phyloP scores from a whole-genome alignment of 2,113 vertebrate genomes.

The Callionymus lyra region DNA sequence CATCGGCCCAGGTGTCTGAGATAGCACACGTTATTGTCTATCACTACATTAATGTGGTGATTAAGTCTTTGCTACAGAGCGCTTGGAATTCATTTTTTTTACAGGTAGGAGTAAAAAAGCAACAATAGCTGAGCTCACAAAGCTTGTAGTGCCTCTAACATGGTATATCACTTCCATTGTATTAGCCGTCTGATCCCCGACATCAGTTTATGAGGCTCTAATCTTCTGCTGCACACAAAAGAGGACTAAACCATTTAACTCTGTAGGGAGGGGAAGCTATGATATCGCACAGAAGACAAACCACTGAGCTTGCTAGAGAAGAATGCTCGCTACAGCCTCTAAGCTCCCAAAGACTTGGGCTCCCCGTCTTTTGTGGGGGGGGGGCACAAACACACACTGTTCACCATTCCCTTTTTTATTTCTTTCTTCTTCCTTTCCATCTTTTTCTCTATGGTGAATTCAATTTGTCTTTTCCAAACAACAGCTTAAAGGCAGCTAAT shows the following conservation, averaged over 20 bases:
- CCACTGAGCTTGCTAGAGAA: constrained; percentile 27
- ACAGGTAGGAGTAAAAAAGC: no score
- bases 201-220: constrained; percentile 67
- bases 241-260: constrained; percentile 58
- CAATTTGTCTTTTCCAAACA: constrained; percentile 63
- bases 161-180: constrained; percentile 59
- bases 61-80: constrained; percentile 28
- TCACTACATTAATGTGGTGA: constrained; percentile 7
- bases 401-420: constrained; percentile 38
- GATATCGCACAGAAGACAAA: constrained; percentile 38
- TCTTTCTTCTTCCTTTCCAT: constrained; percentile 52
- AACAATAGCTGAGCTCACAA: no score
- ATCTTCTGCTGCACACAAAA: constrained; percentile 55
- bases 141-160: constrained; percentile 34
- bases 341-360: constrained; percentile 55
- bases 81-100: constrained; percentile 18
- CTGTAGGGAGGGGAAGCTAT: constrained; percentile 35
- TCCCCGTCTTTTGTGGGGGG: constrained; percentile 50
- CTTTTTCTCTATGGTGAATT: constrained; percentile 64
- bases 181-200: constrained; percentile 65
- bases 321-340: constrained; percentile 43
- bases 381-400: constrained; percentile 22
- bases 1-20: no score
- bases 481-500: constrained; percentile 65
- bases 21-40: no score